Base-by-base conservation (phyloP, 2,113 vertebrate species). In the Notarius lentiginosus region DNA sequence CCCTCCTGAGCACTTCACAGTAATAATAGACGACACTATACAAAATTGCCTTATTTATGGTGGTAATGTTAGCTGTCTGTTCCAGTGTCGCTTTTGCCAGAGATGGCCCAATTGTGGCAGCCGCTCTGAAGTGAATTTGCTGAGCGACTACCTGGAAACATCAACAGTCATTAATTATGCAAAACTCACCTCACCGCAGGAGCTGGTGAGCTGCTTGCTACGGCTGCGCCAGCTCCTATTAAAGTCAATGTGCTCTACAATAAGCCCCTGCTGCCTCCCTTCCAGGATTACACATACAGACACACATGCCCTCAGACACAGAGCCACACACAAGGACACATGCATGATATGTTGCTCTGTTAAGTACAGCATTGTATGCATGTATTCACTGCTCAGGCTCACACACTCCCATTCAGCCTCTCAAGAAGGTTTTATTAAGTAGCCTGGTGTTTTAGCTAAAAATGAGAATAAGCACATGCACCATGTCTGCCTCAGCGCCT, bases 101-200 rank as follows among this genome's bases (percentile, higher is more conserved):
- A 93, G 89, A 90, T 89, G 83, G 85, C 47, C 63, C 24, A 77
- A 79, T 85, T 83, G 90, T 91, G 92, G 92, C 94, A 93, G 93
- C 89, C 88, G 91, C 91, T 91, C 92, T 91, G 93, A 85, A 93
- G 94, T 94, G 92, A 93, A 92, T 94, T 94, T 94, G 92, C 93
- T 87, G 91, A 93, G 93, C 93, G 92, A 94, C 94, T 95, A 95
- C 95, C 94, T 95, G 94, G 93, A 95, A 95, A 95, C 95, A 95
- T 95, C 94, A 95, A 95, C 94, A 94, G 90, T 94, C 93, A 95
- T 96, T 95, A 96, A 96, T 96, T 95, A 96, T 96, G 95, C 94
- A 96, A 95, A 95, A 94, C 90, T 93, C 91, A 80, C 90, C 93
- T 93, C 94, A 82, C 92, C 89, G 92, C 92, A 89, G 90, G 93